Percentiles rank a stretch among this genome's conserved stretches.
Evolutionary conservation across 2,888 invertebrate genomes (phyloP).

Genomic region (Lasioglossum oenotherae): DNA sequence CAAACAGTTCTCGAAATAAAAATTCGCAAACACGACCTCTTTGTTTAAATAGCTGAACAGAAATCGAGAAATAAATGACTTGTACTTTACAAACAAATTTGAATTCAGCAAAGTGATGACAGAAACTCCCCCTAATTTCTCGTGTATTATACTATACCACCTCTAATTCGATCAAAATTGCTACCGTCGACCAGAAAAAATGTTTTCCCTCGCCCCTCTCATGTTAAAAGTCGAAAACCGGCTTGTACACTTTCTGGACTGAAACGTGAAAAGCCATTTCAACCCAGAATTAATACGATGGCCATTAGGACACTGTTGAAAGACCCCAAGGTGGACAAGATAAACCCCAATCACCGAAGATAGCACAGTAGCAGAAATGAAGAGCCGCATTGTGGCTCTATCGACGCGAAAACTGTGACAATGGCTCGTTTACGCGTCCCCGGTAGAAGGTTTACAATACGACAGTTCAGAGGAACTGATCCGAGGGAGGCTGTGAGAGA

Average conservation of each 20-base stretch:
- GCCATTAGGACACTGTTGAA: background rate
- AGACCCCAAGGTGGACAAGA: background rate
- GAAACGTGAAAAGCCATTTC: background rate
- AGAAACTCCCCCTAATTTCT: too few species aligned
- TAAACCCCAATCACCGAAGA: background rate
- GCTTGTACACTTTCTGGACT: background rate
- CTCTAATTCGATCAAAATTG: background rate
- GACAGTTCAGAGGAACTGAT: background rate
- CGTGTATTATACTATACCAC: too few species aligned
- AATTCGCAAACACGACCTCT: too few species aligned
- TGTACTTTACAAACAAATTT: too few species aligned
- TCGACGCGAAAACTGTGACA: background rate
- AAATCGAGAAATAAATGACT: too few species aligned
- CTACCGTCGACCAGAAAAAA: background rate
- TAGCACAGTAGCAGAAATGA: background rate
- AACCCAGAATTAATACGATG: background rate
- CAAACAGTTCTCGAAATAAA: too few species aligned
- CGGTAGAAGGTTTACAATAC: background rate
- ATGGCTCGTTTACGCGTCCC: conserved; percentile 4
- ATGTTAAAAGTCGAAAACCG: background rate
- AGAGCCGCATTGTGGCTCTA: background rate
- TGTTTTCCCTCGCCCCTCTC: too few species aligned
- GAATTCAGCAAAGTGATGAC: too few species aligned
- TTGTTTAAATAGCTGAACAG: too few species aligned
- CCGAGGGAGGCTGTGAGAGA: background rate